Evolutionary conservation across 2,888 invertebrate genomes (phyloP).

Genomic region (Drosophila differens): DNA sequence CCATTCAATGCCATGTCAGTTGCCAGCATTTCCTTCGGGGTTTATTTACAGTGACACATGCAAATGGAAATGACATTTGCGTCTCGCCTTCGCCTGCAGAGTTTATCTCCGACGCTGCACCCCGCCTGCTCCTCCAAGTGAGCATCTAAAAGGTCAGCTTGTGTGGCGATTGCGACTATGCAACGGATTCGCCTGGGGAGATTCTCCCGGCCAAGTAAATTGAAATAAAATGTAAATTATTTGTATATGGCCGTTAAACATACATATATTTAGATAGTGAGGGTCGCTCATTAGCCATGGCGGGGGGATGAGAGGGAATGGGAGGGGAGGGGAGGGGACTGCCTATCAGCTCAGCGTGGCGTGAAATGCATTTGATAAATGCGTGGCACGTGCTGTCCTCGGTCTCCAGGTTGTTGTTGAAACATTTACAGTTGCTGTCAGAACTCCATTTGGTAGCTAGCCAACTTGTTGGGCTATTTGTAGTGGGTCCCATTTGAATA

Average conservation of each 20-base stretch:
- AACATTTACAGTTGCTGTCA: slow-evolving; percentile 44
- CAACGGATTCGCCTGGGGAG: slow-evolving; percentile 10
- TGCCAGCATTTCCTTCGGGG: slow-evolving; percentile 46
- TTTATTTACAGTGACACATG: slow-evolving; percentile 46
- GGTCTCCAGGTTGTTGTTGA: slow-evolving; percentile 16
- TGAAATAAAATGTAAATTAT: slow-evolving; percentile 58
- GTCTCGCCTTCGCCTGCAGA: not conserved
- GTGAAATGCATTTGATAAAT: slow-evolving; percentile 68
- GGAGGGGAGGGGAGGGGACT: not conserved
- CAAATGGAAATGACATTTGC: slow-evolving; percentile 57
- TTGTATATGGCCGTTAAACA: slow-evolving; percentile 31
- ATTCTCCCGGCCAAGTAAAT: slow-evolving; percentile 25
- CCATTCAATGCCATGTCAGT: slow-evolving; percentile 13
- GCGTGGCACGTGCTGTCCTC: slow-evolving; percentile 51
- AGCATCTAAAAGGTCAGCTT: slow-evolving; percentile 52
- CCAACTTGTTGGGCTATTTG: slow-evolving; percentile 37
- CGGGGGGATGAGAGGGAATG: not conserved
- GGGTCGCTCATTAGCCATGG: slow-evolving; percentile 44
- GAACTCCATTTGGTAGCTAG: slow-evolving; percentile 39
- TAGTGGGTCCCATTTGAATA: slow-evolving; percentile 38
- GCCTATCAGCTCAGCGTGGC: slow-evolving; percentile 49
- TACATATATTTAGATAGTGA: slow-evolving; percentile 32
- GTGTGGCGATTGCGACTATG: slow-evolving; percentile 16
- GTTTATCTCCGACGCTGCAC: not conserved
- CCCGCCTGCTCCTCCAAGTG: not conserved